A percentile compares a stretch with the other conserved stretches of the same genome.
phyloP scores from a whole-genome alignment of 2,888 invertebrate genomes.

The Drosophila rellima region DNA sequence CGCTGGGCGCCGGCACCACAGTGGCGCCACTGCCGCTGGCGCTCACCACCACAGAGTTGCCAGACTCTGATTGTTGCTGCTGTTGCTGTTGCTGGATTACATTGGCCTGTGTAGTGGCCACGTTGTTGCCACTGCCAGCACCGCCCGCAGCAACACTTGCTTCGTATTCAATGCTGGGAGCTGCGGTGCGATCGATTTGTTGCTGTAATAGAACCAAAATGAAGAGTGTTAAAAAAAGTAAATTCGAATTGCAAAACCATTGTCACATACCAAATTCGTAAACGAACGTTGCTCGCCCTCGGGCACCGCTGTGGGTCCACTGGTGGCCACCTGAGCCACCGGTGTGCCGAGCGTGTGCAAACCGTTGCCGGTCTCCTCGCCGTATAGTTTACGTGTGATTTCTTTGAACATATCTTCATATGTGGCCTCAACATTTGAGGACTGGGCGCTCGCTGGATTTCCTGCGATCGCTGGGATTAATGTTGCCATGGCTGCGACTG shows the following conservation, averaged over 20 bases:
- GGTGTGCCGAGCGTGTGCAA: conserved; percentile 86
- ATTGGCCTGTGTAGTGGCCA: conserved; percentile 72
- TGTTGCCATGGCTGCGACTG: conserved; percentile 84
- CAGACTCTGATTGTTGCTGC: conserved; percentile 56
- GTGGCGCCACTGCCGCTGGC: conserved; percentile 71
- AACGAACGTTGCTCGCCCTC: conserved; percentile 86
- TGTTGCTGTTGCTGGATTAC: conserved; percentile 71
- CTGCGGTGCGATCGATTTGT: conserved; percentile 85
- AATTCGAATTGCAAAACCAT: too few species aligned
- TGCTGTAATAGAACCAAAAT: too few species aligned
- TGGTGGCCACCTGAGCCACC: conserved; percentile 86
- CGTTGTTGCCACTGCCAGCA: conserved; percentile 62
- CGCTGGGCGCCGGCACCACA: conserved; percentile 72
- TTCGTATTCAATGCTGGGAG: conserved; percentile 86
- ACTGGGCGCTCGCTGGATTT: conserved; percentile 73
- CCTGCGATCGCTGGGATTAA: conserved; percentile 83
- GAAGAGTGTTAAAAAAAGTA: too few species aligned
- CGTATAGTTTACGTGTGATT: conserved; percentile 96
- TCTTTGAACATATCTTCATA: conserved; percentile 90
- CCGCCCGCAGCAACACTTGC: conserved; percentile 73
- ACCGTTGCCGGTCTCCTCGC: conserved; percentile 89
- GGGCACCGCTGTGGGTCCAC: conserved; percentile 86
- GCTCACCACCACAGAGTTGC: conserved; percentile 78
- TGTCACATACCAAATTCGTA: conserved; percentile 85
- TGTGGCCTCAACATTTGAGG: conserved; percentile 86